Evolutionary conservation across 1,140 invertebrate genomes (phyloP).

Genomic region (Danaus melanippus): DNA sequence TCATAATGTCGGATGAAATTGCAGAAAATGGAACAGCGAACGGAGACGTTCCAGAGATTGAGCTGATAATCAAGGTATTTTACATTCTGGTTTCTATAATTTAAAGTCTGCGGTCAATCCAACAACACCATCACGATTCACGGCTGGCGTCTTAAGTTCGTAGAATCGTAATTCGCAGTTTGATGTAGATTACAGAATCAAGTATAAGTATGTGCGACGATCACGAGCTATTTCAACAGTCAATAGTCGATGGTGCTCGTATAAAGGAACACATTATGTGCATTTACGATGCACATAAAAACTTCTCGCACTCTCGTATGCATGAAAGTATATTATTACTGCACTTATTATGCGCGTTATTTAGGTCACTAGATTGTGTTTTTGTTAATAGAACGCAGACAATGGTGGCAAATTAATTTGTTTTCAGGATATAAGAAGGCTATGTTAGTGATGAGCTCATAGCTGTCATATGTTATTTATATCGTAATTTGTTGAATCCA

Average conservation of each 20-base stretch:
- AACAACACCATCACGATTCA: conserved; percentile 34
- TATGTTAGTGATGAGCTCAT: conserved; percentile 20
- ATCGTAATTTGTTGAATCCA: conserved; percentile 8
- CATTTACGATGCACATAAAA: conserved; percentile 23
- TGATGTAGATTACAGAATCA: too few relatives aligned
- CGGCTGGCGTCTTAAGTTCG: conserved; percentile 18
- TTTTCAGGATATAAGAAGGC: neutral
- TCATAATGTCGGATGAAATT: conserved; percentile 71
- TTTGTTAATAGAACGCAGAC: conserved; percentile 14
- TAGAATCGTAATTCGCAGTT: conserved; percentile 5
- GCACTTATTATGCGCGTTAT: conserved; percentile 53
- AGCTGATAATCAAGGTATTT: conserved; percentile 84
- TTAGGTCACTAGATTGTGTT: conserved; percentile 42
- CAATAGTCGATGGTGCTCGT: conserved; percentile 4
- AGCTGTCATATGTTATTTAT: conserved; percentile 11
- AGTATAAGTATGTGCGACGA: neutral
- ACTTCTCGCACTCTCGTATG: conserved; percentile 33
- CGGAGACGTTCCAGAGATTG: conserved; percentile 83
- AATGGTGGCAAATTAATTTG: neutral
- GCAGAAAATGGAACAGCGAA: conserved; percentile 76
- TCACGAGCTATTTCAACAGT: neutral
- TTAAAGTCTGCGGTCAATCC: conserved; percentile 26
- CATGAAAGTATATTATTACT: conserved; percentile 62
- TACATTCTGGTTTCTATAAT: conserved; percentile 21
- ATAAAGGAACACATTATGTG: conserved; percentile 12